These are phyloP conservation scores for Ptilonorhynchus violaceus DNA, from an alignment of 2,113 vertebrate genomes.

Conservation along the genomic window DNA sequence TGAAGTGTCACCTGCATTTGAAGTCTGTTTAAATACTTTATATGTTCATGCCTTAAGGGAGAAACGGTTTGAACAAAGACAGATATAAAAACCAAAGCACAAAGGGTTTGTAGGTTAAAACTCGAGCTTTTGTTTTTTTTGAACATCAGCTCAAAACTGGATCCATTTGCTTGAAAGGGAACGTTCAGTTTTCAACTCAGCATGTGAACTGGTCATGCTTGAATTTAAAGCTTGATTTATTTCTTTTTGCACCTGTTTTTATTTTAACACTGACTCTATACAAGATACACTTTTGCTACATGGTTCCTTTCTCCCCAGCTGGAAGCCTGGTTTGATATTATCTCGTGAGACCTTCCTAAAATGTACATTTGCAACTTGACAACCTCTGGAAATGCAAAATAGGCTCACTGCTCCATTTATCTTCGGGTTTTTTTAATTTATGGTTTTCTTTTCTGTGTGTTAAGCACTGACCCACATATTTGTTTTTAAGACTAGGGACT, in stretches of 20 bases:
- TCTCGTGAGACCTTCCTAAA: not conserved
- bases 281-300: not conserved
- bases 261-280: not conserved
- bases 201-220: conserved; percentile 42
- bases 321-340: not conserved
- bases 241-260: conserved; percentile 55
- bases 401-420: not conserved
- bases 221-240: conserved; percentile 32
- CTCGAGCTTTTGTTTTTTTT: not conserved
- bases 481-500: not conserved
- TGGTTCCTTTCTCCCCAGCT: not conserved
- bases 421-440: not conserved
- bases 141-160: not conserved
- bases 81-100: not conserved
- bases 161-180: conserved; percentile 11
- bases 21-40: not conserved
- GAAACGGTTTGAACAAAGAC: not conserved
- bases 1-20: not conserved
- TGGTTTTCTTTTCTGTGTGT: not conserved
- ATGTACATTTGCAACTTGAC: not conserved
- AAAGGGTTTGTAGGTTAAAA: not conserved
- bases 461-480: not conserved
- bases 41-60: not conserved
- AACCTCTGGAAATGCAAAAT: not conserved
- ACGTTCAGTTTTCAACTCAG: conserved; percentile 36